A percentile compares a stretch with the other conserved stretches of the same genome.
These are phyloP conservation scores for Ornithoptera priamus DNA, from an alignment of 2,888 invertebrate genomes.

Conservation along the genomic window DNA sequence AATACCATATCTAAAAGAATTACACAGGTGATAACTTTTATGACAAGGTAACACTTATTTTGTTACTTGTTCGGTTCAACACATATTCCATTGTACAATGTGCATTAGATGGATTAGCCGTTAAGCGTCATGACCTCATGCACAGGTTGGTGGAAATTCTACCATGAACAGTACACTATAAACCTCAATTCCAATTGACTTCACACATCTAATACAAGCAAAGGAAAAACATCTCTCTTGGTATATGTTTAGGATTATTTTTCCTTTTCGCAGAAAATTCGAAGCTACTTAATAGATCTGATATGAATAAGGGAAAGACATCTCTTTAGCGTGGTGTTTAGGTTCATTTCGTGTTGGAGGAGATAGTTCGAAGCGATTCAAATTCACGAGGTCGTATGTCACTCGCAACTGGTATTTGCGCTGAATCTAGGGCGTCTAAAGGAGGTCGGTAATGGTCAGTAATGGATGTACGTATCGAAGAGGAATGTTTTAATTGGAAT, in stretches of 20 bases:
- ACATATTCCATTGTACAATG: constrained; percentile 9
- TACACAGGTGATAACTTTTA: no score
- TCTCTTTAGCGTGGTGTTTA: no score
- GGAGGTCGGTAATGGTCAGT: constrained; percentile 21
- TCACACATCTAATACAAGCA: no score
- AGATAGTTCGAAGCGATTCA: not conserved
- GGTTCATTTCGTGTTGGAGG: no score
- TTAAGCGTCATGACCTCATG: not conserved
- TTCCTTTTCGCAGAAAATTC: no score
- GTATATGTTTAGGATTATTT: no score
- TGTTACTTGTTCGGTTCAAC: not conserved
- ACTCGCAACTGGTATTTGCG: constrained; percentile 21
- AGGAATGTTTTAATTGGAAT: not conserved
- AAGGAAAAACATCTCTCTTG: no score
- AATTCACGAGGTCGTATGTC: constrained; percentile 3
- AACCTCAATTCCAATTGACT: no score
- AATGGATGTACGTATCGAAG: constrained; percentile 2
- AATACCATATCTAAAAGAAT: no score
- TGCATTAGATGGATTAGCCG: constrained; percentile 10
- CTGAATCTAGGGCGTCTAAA: constrained; percentile 23
- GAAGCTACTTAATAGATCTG: no score
- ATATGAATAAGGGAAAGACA: no score
- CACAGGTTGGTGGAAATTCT: no score
- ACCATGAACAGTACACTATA: not conserved
- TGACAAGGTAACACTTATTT: constrained; percentile 6